Conservation (phyloP, 1,140 invertebrate genomes). For the Daktulosphaira vitifoliae region DNA sequence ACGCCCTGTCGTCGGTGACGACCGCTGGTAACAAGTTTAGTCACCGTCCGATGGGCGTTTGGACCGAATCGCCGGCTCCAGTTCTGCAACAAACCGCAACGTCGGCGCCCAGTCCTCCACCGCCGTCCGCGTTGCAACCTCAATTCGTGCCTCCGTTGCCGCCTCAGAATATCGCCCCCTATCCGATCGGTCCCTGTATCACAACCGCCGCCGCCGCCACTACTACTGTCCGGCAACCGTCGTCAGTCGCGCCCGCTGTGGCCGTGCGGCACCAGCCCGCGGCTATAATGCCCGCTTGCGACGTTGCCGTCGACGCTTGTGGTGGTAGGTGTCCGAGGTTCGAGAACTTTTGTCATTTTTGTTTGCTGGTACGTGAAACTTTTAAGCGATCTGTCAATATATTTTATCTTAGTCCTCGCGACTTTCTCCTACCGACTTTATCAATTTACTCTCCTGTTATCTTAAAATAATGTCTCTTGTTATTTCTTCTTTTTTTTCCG, state of each 20-base stretch:
- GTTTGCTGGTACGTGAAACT: slow-evolving; percentile 48
- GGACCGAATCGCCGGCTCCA: background rate
- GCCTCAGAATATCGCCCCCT: background rate
- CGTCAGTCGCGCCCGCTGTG: background rate
- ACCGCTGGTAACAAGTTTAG: background rate
- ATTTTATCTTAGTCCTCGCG: too few relatives aligned
- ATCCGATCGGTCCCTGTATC: background rate
- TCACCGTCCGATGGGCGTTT: background rate
- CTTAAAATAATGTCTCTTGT: background rate
- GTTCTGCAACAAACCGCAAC: background rate
- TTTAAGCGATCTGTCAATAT: too few relatives aligned
- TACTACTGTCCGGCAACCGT: slow-evolving; percentile 45
- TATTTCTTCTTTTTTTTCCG: background rate
- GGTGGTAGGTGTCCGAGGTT: slow-evolving; percentile 55
- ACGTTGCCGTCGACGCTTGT: slow-evolving; percentile 50
- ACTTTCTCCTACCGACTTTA: too few relatives aligned
- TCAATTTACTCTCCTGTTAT: too few relatives aligned
- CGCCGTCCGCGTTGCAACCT: background rate
- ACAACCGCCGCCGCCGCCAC: slow-evolving; percentile 55
- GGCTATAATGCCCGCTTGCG: slow-evolving; percentile 28
- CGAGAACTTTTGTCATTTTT: slow-evolving; percentile 58
- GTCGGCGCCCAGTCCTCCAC: background rate
- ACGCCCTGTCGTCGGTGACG: slow-evolving; percentile 5
- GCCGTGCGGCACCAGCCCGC: background rate
- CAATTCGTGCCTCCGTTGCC: slow-evolving; percentile 5